Evolutionary conservation across 2,888 invertebrate genomes (phyloP).

Genomic region (Melieria picta): DNA sequence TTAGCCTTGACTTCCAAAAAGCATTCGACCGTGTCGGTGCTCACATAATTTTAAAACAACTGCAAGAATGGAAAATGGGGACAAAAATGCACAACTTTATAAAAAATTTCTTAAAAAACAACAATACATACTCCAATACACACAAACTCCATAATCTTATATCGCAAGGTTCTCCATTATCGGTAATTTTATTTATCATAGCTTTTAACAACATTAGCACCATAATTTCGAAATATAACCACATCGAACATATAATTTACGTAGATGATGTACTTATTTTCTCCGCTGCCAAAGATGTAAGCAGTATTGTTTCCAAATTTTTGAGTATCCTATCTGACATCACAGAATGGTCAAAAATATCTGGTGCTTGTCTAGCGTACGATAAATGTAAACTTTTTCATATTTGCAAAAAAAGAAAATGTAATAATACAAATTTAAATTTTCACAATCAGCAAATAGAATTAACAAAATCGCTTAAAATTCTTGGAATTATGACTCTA

Average conservation of each 20-base stretch:
- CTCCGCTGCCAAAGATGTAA: not conserved
- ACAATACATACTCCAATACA: too few species aligned
- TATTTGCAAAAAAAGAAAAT: constrained; percentile 4
- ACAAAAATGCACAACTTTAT: too few species aligned
- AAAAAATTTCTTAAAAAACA: too few species aligned
- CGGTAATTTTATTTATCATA: too few species aligned
- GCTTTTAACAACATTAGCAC: too few species aligned
- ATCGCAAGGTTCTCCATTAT: too few species aligned
- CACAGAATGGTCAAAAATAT: not conserved
- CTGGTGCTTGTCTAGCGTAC: not conserved
- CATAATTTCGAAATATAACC: too few species aligned
- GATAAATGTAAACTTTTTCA: not conserved
- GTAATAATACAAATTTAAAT: not conserved
- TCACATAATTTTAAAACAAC: too few species aligned
- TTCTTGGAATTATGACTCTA: not conserved
- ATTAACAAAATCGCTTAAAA: not conserved
- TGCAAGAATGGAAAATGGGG: too few species aligned
- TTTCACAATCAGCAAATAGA: not conserved
- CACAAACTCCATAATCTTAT: too few species aligned
- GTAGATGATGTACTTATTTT: not conserved
- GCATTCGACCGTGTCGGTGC: too few species aligned
- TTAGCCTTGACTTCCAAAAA: not conserved
- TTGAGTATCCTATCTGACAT: not conserved
- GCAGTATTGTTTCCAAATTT: not conserved
- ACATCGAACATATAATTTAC: not conserved